Base-by-base conservation (phyloP, 1,140 invertebrate species). In the Euwallacea fornicatus region DNA sequence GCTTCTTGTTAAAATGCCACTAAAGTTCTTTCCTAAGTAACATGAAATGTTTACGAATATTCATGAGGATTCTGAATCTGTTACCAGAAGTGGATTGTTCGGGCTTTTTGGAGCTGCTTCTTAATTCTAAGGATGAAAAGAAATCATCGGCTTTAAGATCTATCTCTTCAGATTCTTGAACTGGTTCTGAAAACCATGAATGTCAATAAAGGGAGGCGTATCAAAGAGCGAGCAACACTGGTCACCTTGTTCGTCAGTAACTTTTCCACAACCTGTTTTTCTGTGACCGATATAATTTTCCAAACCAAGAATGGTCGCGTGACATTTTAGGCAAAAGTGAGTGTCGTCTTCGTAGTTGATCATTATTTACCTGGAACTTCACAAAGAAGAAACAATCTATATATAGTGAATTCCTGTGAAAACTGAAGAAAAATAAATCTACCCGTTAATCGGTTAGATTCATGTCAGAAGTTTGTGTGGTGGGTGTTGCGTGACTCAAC, bases 311-410 rank as follows among this genome's bases (percentile, higher is more conserved):
- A 96, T 90, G 0, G 92, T 95, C 2, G 86, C 77, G 70, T 92
- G 90, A 82, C 94, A 96, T 75, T 92, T 92, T 66, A 95, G 88
- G 80, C 94, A 96, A 65, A 93, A 87, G 76, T 96, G 93, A 2
- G 85, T 90, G 78, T 94, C 92, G 43, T 93, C 90, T 50, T 92
- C 88, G 11, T 88, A 89, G 50, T 89, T 89, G 42, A 63, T 74
- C 43, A 78, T 79, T 76, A 78, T 79, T 70, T 50, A 50, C 9
- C 46, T 75, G 70, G 76, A 67, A 21, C 2, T 33, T 33, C 4
- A 33, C 21, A 33, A 33, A 33, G 21, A 33, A 33, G 21, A 33
- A 33, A 33, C 21, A 33, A 33, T 33, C 21, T 33, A 33, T 33
- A 33, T 33, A 33, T 33, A 33, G 21, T 33, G 21, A 33, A 33